Conservation (phyloP, 1,140 invertebrate genomes). For the Mya arenaria region DNA sequence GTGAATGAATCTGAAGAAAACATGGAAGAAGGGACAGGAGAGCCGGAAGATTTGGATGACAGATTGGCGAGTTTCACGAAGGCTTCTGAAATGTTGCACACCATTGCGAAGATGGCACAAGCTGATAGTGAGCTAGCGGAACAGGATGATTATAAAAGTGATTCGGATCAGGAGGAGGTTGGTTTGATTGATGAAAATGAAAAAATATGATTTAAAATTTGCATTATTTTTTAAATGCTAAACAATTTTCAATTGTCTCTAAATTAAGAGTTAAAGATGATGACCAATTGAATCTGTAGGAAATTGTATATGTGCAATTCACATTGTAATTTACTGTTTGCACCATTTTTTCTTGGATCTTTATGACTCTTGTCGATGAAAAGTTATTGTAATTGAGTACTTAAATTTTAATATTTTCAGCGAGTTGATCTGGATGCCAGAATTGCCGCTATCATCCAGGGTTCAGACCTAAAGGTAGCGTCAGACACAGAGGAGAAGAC, state of each 20-base stretch:
- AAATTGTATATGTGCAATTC: no score
- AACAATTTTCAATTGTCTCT: no score
- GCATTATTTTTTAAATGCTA: no score
- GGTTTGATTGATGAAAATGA: no score
- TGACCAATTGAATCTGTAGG: no score
- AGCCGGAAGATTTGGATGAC: slow-evolving; percentile 35
- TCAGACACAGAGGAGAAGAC: not conserved
- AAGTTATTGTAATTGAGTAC: no score
- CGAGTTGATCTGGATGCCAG: slow-evolving; percentile 45
- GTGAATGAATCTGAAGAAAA: not conserved
- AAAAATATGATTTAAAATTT: no score
- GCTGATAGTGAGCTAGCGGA: slow-evolving; percentile 26
- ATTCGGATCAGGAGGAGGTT: slow-evolving; percentile 33
- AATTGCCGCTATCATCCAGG: slow-evolving; percentile 52
- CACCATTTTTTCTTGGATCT: no score
- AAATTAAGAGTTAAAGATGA: no score
- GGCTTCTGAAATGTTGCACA: slow-evolving; percentile 47
- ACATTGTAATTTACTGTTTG: no score
- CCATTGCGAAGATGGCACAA: slow-evolving; percentile 48
- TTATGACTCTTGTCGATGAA: no score
- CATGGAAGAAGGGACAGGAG: not conserved
- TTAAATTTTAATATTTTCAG: no score
- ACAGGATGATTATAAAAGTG: slow-evolving; percentile 41
- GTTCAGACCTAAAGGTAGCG: slow-evolving; percentile 5
- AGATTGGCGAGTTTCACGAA: slow-evolving; percentile 43